Conservation (phyloP, 2,888 invertebrate genomes). For the Dolomedes plantarius region DNA sequence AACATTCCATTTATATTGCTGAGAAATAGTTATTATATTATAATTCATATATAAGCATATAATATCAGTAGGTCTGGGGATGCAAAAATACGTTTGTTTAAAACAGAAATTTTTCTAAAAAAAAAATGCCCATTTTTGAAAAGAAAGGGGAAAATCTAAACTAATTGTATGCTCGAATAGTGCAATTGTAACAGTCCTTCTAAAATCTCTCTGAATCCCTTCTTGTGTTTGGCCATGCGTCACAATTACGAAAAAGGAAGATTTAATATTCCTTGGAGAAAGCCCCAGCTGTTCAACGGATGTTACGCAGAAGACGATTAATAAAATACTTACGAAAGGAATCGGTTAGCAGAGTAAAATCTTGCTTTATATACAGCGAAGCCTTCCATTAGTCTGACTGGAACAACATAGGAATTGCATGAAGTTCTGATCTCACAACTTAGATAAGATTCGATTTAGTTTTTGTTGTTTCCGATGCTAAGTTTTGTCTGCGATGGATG, state of each 20-base stretch:
- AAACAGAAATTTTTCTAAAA: no score
- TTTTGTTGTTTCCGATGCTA: neutral
- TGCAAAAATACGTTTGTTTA: no score
- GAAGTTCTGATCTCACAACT: neutral
- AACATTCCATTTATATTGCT: no score
- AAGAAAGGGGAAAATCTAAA: no score
- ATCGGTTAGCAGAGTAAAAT: neutral
- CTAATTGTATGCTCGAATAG: no score
- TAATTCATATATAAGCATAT: no score
- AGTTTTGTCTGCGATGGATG: neutral
- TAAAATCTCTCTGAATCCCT: neutral
- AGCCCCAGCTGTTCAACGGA: conserved; percentile 51
- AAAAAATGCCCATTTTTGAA: no score
- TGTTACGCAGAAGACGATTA: conserved; percentile 36
- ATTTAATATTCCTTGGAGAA: conserved; percentile 30
- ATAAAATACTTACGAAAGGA: conserved; percentile 51
- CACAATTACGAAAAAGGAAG: conserved; percentile 21
- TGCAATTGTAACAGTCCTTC: neutral
- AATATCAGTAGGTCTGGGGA: no score
- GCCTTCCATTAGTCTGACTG: conserved; percentile 28
- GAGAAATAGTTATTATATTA: no score
- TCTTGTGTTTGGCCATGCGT: neutral
- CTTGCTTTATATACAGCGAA: conserved; percentile 66
- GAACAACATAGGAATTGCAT: conserved; percentile 55
- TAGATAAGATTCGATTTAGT: neutral